Base-by-base conservation (phyloP, 2,113 vertebrate genomes). In the Vidua macroura region DNA sequence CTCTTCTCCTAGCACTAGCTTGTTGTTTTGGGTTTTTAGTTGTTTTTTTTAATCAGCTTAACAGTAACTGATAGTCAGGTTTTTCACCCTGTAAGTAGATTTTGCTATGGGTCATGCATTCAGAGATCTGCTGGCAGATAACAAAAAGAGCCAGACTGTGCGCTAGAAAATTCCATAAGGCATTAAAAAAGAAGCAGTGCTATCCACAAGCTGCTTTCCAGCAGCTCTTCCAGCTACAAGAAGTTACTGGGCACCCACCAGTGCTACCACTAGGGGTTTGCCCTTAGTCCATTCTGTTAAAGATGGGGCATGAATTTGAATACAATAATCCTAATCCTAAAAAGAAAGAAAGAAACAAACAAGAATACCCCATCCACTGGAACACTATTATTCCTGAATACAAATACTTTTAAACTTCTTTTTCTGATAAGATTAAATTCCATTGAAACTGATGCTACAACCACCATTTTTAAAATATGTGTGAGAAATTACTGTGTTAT, bases 31-130 rank as follows among this genome's bases (percentile, higher is more conserved):
- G 12, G 22, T 37, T 86, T 68, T 58, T 21, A 24, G 10, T 19
- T n/a, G 7, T 18, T 75, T 92, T 72, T 74, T 83, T 48, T 2
- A 86, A 76, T 82, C 87, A 95, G 72, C 30, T 90, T 85, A 83
- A 41, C 75, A 48, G 51, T 59, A 80, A 83, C 86, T 46, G 79
- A 63, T 83, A 70, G 43, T 67, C 20, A 33, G 51, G 30, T 80
- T 95, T 94, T 92, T 88, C 90, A 95, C 92, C 84, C 33, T 22
- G 59, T 88, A 83, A 90, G 85, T 44, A 91, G 67, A 77, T 96
- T 90, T 95, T 83, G 15, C 18, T 88, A 68, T 63, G 39, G 83
- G 63, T 90, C 59, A 70, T 78, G 48, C 35, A 41, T 83, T 90
- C 74, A 72, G 82, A 90, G 87, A 70, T 93, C 70, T 91, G 63